Percentiles rank a stretch among this genome's conserved stretches.
These are phyloP conservation scores for Danaus chrysippus DNA, from an alignment of 2,888 invertebrate species.

Conservation along the genomic window DNA sequence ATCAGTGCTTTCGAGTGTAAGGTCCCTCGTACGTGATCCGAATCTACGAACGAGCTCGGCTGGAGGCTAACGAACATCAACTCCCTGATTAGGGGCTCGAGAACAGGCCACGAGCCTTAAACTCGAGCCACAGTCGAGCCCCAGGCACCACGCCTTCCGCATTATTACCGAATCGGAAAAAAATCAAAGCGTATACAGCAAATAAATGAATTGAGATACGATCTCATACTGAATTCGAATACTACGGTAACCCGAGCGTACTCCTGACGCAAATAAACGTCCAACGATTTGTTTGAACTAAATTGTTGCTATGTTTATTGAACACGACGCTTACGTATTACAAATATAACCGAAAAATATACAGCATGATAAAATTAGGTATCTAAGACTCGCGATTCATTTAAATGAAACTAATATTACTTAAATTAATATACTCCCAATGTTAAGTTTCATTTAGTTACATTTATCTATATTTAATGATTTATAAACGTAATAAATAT, in stretches of 20 bases:
- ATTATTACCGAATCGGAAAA: conserved; percentile 75
- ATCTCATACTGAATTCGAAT: conserved; percentile 63
- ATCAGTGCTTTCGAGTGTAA: conserved; percentile 73
- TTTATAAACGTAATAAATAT: conserved; percentile 67
- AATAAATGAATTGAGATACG: conserved; percentile 73
- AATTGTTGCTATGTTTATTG: conserved; percentile 75
- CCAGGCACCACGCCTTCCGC: conserved; percentile 62
- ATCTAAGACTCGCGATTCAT: no score
- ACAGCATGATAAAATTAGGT: conserved; percentile 37
- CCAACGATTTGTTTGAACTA: conserved; percentile 72
- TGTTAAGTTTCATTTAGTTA: no score
- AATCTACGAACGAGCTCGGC: conserved; percentile 63
- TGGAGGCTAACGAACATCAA: conserved; percentile 56
- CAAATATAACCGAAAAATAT: no score
- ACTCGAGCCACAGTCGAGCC: conserved; percentile 47
- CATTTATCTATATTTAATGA: no score
- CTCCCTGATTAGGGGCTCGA: conserved; percentile 65
- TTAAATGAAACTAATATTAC: conserved; percentile 52
- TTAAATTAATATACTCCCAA: no score
- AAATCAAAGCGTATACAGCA: conserved; percentile 76
- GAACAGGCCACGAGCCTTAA: conserved; percentile 6
- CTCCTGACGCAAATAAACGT: conserved; percentile 71
- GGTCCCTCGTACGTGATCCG: conserved; percentile 73
- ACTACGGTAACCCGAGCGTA: conserved; percentile 63
- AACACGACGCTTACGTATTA: conserved; percentile 61